A percentile compares a stretch with the other conserved stretches of the same genome.
Evolutionary conservation across 2,797 vertebrate species (phyloP).

Genomic region (Columba guinea): DNA sequence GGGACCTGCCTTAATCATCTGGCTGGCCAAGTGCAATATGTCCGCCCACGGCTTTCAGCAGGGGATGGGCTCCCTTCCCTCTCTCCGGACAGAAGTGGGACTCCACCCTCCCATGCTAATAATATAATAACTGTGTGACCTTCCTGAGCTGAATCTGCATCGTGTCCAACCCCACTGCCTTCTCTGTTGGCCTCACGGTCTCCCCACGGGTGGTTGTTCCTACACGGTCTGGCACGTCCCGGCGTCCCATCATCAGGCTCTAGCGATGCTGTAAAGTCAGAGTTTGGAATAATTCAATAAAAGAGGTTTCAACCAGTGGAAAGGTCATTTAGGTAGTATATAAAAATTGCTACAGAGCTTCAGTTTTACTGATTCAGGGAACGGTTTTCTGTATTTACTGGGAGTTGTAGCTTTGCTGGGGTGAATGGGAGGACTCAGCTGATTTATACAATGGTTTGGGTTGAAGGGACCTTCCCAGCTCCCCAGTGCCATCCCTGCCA

Average conservation of each 20-base stretch:
- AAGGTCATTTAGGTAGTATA: neutral
- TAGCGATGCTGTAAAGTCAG: rapidly evolving
- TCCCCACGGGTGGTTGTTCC: rapidly evolving
- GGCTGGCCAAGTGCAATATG: neutral
- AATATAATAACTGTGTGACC: neutral
- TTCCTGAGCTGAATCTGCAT: neutral
- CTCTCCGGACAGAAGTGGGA: neutral
- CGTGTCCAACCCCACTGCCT: neutral
- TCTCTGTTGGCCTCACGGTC: neutral
- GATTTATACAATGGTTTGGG: neutral
- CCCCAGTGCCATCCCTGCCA: rapidly evolving
- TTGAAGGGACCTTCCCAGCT: neutral
- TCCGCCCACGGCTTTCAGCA: slow-evolving; percentile 42
- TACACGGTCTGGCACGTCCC: rapidly evolving
- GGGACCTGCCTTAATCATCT: neutral
- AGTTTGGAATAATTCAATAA: neutral
- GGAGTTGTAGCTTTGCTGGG: neutral
- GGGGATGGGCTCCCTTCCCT: slow-evolving; percentile 23
- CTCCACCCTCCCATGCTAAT: neutral
- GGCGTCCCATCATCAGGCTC: neutral
- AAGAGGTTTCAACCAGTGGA: neutral
- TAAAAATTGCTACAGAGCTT: neutral
- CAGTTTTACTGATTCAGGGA: neutral
- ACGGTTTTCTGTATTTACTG: neutral
- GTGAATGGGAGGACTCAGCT: neutral